Base-by-base conservation (phyloP, 2,113 vertebrate genomes). In the Trinectes maculatus region DNA sequence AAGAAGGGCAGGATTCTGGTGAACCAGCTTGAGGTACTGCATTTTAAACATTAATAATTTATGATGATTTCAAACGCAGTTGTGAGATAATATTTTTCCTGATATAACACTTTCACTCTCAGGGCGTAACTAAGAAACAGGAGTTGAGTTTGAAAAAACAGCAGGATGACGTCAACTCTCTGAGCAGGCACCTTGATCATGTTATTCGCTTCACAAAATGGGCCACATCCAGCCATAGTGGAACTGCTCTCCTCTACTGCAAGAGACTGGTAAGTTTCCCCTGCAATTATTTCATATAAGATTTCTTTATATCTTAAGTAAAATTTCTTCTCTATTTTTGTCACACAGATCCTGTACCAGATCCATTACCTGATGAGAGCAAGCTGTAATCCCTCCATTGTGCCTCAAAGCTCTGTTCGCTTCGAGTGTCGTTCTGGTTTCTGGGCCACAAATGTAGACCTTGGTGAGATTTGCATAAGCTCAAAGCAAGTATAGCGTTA, bases 121-220 rank as follows among this genome's bases (percentile, higher is more conserved):
- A 99, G 98, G 93, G 93, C 66, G 91, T 99, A 71, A 96, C 95
- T 13, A 99, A 97, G 83, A 96, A 99, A 60, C 96, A 98, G 24
- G 93, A 96, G 6, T 84, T 92, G 60, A 93, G 96, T 71, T 94
- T 99, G 65, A 93, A 96, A 74, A 97, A 97, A 69, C 98, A 99
- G 13, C 95, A 98, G 7, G 95, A 97, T 6, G 96, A 99, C 70
- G 92, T 99, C 47, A 92, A 91, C 71, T 93, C 92, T 54, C 94
- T 99, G 79, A 95, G 94, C 46, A 94, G 94, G 62, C 97, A 99
- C 76, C 87, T 98, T 39, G 96, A 99, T 75, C 96, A 99, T 0
- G 96, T 99, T 13, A 96, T 99, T 92, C 94, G 92, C 85, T 99
- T 99, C 82, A 96, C 97, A 51, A 96, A 97, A 74, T 99, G 95